Evolutionary conservation across 2,113 vertebrate genomes (phyloP).

Genomic region (Carlito syrichta): DNA sequence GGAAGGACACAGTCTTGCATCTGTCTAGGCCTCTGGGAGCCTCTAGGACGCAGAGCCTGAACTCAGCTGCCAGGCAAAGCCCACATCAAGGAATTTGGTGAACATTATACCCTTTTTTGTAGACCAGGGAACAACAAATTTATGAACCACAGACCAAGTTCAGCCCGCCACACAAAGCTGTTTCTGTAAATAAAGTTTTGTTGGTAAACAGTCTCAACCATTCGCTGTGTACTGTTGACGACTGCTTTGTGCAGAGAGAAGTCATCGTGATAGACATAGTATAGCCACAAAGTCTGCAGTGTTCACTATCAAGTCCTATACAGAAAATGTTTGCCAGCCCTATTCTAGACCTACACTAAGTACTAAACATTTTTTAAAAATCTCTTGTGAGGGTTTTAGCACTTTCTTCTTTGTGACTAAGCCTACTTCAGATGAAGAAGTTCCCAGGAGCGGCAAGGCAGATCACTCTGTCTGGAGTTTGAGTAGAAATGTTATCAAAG

Average conservation of each 20-base stretch:
- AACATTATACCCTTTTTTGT: neutral
- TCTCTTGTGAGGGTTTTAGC: neutral
- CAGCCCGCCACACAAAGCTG: neutral
- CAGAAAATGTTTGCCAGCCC: neutral
- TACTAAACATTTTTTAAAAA: no score
- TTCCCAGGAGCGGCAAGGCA: constrained; percentile 62
- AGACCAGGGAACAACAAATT: neutral
- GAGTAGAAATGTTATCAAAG: constrained; percentile 66
- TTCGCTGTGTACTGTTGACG: neutral
- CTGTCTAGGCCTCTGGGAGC: neutral
- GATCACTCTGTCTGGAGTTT: constrained; percentile 12
- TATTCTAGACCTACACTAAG: neutral
- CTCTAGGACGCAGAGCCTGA: neutral
- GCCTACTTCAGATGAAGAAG: neutral
- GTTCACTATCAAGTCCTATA: neutral
- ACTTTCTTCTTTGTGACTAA: constrained; percentile 8
- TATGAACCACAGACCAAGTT: neutral
- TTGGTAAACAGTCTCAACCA: neutral
- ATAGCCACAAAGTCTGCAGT: neutral
- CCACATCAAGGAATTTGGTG: neutral
- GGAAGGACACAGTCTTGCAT: neutral
- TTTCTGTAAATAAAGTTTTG: neutral
- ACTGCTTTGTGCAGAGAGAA: no score
- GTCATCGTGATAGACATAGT: rapidly evolving
- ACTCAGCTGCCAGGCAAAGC: neutral